Evolutionary conservation across 2,113 vertebrate species (phyloP), one percentile per base, ranked within the genome.

Genomic region (Misgurnus mizolepis): DNA sequence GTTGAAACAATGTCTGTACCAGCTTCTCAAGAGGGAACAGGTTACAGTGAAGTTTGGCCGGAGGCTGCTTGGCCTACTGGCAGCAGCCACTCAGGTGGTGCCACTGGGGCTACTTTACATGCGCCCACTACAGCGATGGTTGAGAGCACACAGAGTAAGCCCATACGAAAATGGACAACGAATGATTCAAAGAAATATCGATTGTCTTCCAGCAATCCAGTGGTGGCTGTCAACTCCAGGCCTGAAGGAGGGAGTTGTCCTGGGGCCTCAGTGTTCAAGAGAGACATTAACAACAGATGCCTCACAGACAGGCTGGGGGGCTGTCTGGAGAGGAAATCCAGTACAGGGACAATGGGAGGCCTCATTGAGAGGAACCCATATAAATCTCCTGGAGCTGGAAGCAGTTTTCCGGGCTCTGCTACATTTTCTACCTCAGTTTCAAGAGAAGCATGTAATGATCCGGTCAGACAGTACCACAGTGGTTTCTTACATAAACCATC

Each of bases 181-280:
- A 18, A 15, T 22, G 7, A 43, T 66, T 41, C 64, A 27, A 41
- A 41, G 64, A 5, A 39, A 67, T 6, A 67, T n/a, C 14, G 12
- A 14, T 17, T 22, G 67, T 69, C 67, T 69, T 11, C 41, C 41
- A 14, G 4, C 67, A 49, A 8, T 49, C 5, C 11, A 68, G 45
- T 68, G 43, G 67, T 68, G 43, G 43, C 67, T 14, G n/a, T 68
- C 5, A 22, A 49, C n/a, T 49, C 18, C 18, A 68, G 67, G 67
- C 67, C 18, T 68, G 11, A 27, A 27, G 6, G 6, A 68, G 10
- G 18, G 67, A 27, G 45, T 68, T 10, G 17, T 6, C 11, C 6
- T 68, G 65, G 40, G 41, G 7, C 66, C 4, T 1, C 7, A 18
- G 39, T 18, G 17, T 45, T 67, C 66, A 45, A 67, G 41, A 15